Percentiles rank a stretch among this genome's conserved stretches.
phyloP scores from a whole-genome alignment of 2,888 invertebrate genomes.

The Luffia ferchaultella region DNA sequence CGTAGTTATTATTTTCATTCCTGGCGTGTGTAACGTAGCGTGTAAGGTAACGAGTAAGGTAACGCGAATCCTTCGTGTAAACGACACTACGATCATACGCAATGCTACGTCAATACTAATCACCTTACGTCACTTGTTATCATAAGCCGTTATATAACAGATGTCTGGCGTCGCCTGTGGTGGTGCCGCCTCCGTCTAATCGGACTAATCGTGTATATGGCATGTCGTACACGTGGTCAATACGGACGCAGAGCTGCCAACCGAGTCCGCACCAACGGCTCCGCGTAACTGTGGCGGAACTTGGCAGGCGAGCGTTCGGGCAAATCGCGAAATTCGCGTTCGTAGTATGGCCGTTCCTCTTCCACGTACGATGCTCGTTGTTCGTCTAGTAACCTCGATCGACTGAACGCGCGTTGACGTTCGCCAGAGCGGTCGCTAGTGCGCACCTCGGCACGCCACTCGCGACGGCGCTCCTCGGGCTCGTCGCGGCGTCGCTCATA shows the following conservation, averaged over 20 bases:
- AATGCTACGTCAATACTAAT: not conserved
- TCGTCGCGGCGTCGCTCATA: slow-evolving; percentile 52
- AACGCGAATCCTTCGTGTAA: too few species aligned
- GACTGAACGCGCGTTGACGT: slow-evolving; percentile 52
- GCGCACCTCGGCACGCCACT: slow-evolving; percentile 50
- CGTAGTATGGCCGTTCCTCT: slow-evolving; percentile 48
- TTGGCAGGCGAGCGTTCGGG: slow-evolving; percentile 50
- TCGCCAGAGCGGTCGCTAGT: slow-evolving; percentile 57
- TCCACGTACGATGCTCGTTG: slow-evolving; percentile 46
- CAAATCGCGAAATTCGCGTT: slow-evolving; percentile 51
- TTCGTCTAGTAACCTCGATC: slow-evolving; percentile 51
- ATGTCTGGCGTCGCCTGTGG: not conserved
- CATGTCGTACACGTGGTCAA: slow-evolving; percentile 31
- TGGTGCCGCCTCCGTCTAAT: too few species aligned
- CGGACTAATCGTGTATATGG: slow-evolving; percentile 31
- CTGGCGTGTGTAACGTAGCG: too few species aligned
- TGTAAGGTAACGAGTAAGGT: too few species aligned
- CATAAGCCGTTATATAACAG: not conserved
- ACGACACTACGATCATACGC: not conserved
- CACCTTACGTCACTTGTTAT: not conserved
- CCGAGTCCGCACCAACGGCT: slow-evolving; percentile 64
- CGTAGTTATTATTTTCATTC: too few species aligned
- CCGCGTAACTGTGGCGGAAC: slow-evolving; percentile 73
- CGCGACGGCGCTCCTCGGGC: slow-evolving; percentile 48
- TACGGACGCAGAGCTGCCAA: slow-evolving; percentile 59